Percentiles rank a stretch among this genome's conserved stretches.
These are phyloP conservation scores for Channallabes apus DNA, from an alignment of 2,797 vertebrate genomes.

Conservation along the genomic window DNA sequence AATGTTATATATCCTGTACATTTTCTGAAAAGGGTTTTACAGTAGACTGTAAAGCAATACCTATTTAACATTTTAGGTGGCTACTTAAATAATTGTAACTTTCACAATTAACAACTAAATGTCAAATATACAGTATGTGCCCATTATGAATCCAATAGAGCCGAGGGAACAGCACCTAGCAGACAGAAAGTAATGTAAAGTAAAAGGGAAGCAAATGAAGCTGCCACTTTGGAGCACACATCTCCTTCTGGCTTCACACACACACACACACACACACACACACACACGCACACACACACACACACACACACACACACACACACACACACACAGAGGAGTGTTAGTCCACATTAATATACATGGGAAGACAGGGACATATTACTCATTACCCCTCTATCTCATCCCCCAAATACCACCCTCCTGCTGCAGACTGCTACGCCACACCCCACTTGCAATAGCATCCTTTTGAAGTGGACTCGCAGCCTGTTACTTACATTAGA, in stretches of 20 bases:
- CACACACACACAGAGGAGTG: background rate
- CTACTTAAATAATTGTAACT: background rate
- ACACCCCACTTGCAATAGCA: background rate
- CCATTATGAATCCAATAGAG: background rate
- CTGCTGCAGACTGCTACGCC: background rate
- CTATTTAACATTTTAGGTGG: background rate
- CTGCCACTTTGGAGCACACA: background rate
- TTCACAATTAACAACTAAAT: background rate
- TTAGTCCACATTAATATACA: background rate
- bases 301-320: too few species aligned
- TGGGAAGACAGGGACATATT: background rate
- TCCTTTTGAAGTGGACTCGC: background rate
- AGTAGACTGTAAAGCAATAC: background rate
- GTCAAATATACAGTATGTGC: background rate
- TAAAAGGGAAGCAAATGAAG: background rate
- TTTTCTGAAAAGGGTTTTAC: too few species aligned
- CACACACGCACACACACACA: too few species aligned
- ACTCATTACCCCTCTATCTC: background rate
- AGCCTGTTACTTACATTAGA: background rate
- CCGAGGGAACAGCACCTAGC: background rate
- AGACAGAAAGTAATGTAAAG: background rate
- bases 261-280: background rate
- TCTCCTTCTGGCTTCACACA: background rate
- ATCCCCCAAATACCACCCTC: background rate
- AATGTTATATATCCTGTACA: too few species aligned